Conservation (phyloP, 2,888 invertebrate genomes). For the Campopleginae sp. region DNA sequence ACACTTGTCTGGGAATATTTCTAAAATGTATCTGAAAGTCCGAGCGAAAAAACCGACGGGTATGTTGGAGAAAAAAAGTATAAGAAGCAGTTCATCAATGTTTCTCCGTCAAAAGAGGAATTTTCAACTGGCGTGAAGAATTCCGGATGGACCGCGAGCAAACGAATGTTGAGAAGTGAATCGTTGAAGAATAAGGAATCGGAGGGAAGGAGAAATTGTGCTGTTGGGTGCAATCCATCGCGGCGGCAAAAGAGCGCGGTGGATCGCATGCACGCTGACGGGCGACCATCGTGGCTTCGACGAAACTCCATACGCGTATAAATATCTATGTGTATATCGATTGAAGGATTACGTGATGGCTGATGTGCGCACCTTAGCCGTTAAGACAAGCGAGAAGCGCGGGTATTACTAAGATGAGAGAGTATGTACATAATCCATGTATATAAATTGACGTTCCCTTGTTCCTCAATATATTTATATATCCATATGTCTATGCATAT, state of each 20-base stretch:
- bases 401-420: constrained; percentile 43
- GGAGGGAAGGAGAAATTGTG: constrained; percentile 3
- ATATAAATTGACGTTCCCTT: constrained; percentile 21
- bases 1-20: no score
- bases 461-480: constrained; percentile 9
- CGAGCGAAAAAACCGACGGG: no score
- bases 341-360: constrained; percentile 49
- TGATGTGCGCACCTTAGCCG: constrained; percentile 51
- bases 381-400: constrained; percentile 59
- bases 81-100: no score
- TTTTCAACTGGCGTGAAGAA: not conserved
- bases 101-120: not conserved
- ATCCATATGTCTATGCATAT: constrained; percentile 27
- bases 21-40: no score
- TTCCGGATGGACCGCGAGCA: not conserved
- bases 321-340: constrained; percentile 21
- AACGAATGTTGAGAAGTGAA: constrained; percentile 59
- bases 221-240: constrained; percentile 65
- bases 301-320: constrained; percentile 45
- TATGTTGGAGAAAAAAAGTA: no score
- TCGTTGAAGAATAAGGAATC: constrained; percentile 31
- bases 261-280: constrained; percentile 77
- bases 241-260: constrained; percentile 61
- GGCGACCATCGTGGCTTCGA: constrained; percentile 75
- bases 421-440: constrained; percentile 21